Percentiles rank a stretch among this genome's conserved stretches.
These are phyloP conservation scores for Echeneis naucrates DNA, from an alignment of 2,797 vertebrate genomes.

Conservation along the genomic window DNA sequence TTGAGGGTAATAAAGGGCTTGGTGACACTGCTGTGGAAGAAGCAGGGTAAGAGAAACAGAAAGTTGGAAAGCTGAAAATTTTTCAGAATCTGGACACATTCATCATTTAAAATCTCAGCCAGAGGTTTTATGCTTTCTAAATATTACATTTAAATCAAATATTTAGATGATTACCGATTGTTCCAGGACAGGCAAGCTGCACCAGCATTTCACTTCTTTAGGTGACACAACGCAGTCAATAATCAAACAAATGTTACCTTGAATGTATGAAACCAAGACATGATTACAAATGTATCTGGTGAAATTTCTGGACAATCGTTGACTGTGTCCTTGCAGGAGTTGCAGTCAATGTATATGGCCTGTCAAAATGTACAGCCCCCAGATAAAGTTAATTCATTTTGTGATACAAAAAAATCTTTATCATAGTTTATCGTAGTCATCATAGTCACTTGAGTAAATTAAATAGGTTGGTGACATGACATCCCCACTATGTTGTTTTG, in stretches of 20 bases:
- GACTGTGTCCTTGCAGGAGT: background rate
- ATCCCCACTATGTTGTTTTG: background rate
- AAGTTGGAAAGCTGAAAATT: conserved; percentile 23
- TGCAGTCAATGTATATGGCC: background rate
- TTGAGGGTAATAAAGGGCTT: conserved; percentile 42
- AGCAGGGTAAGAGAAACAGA: conserved; percentile 40
- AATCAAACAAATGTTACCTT: background rate
- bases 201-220: background rate
- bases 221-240: background rate
- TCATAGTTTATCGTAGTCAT: too few species aligned
- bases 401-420: too few species aligned
- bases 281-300: background rate
- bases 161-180: background rate
- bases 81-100: conserved; percentile 25
- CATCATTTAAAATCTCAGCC: conserved; percentile 4
- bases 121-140: background rate
- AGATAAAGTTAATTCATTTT: too few species aligned
- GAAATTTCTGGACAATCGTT: background rate
- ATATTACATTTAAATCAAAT: conserved; percentile 1
- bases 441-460: background rate
- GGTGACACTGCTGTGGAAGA: conserved; percentile 56
- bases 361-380: too few species aligned
- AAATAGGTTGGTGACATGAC: background rate
- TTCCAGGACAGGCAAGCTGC: background rate
- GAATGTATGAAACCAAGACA: background rate